Base-by-base conservation (phyloP, 2,113 vertebrate species). In the Thalassoma bifasciatum region DNA sequence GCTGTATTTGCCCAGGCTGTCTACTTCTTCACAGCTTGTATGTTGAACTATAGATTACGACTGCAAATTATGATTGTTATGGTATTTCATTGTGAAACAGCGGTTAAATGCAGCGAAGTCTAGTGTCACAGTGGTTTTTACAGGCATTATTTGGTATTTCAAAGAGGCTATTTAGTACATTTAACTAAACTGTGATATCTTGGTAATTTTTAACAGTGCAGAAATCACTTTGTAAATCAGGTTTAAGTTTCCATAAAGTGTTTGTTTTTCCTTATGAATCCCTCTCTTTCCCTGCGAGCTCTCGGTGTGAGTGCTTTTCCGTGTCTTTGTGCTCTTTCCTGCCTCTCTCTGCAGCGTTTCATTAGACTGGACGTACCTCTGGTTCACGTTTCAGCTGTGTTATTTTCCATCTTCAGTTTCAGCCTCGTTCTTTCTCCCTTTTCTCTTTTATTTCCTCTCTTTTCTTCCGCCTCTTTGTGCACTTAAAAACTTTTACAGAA, bases 341-440 rank as follows among this genome's bases (percentile, higher is more conserved):
- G 73, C 65, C 66, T 85, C 64, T 36, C 19, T 77, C 34, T 58
- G 58, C 68, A 49, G 49, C 3, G 71, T 82, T 86, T 75, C 53
- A 74, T 57, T 59, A 56, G 73, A 71, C 22, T 40, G 23, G 19
- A 76, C 57, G 37, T 69, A 63, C 56, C 70, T 72, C 85, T 73
- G 81, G 67, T 74, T 90, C 81, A 84, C 11, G 50, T 87, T 91
- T 86, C 78, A 82, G 34, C 60, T 49, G 9, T 52, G 44, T 65
- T 38, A 66, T 68, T 79, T 79, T 72, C 72, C 81, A 79, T 74
- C 71, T 79, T 86, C 26, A 84, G 70, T 86, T 86, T 85, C 79
- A 72, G 58, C 52, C 59, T 72, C 82, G 30, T 82, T 82, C 66
- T 82, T 66, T 67, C 50, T 63, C 57, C 66, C 52, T 56, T n/a